A percentile compares a stretch with the other conserved stretches of the same genome.
Evolutionary conservation across 2,113 vertebrate genomes (phyloP).

Genomic region (Brachypteracias leptosomus): DNA sequence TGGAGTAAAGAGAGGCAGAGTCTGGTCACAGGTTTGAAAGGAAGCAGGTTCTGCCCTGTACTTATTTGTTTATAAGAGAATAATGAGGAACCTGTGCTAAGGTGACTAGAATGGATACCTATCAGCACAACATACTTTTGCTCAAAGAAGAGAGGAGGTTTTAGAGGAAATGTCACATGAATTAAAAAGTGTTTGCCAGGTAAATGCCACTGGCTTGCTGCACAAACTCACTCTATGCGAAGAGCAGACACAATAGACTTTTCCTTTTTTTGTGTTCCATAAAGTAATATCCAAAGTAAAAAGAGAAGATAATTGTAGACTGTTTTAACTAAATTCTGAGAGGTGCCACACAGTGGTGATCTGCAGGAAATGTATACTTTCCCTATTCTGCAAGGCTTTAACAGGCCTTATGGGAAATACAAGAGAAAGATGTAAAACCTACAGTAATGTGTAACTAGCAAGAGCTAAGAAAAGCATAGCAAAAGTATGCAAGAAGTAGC

Average conservation of each 20-base stretch:
- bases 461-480: neutral
- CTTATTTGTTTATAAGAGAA: neutral
- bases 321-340: neutral
- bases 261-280: neutral
- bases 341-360: neutral
- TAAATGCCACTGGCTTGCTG: neutral
- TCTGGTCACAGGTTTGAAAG: neutral
- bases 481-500: slow-evolving; percentile 26
- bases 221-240: neutral
- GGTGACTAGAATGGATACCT: neutral
- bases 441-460: neutral
- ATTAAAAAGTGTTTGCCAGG: neutral
- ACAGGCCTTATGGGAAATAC: neutral
- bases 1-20: neutral
- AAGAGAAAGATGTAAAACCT: neutral
- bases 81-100: neutral
- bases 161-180: neutral
- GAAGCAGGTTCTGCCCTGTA: neutral
- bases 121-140: neutral
- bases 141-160: neutral
- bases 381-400: neutral
- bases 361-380: neutral
- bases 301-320: neutral
- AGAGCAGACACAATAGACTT: neutral
- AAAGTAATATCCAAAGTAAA: neutral